phyloP scores from a whole-genome alignment of 2,888 invertebrate genomes.

The Harpagoxenus sublaevis region DNA sequence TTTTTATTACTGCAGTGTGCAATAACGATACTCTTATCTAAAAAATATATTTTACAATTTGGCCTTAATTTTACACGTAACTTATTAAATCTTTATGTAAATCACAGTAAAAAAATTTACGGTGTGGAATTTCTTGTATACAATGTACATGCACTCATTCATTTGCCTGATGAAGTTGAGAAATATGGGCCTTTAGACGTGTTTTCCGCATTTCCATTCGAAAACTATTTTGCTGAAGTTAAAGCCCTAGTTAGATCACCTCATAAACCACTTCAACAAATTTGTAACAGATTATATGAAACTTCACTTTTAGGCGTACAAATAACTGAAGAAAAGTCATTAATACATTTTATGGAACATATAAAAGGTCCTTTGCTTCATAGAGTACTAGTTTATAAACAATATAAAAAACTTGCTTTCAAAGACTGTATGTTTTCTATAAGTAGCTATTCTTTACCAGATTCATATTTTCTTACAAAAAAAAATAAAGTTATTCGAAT shows the following conservation, averaged over 20 bases:
- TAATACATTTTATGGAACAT: not conserved
- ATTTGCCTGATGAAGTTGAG: not conserved
- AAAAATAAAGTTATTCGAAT: not conserved
- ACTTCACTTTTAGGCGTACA: not conserved
- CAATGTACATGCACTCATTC: not conserved
- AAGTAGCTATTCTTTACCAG: not conserved
- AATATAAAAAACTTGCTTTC: not conserved
- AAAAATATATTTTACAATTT: not conserved
- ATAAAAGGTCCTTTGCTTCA: not conserved
- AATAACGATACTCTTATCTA: not conserved
- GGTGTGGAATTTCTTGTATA: not conserved
- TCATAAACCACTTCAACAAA: not conserved
- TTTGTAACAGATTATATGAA: not conserved
- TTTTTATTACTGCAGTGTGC: not conserved
- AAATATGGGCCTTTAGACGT: not conserved
- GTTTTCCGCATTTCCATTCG: not conserved
- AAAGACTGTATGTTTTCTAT: not conserved
- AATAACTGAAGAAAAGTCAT: not conserved
- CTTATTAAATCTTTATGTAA: not conserved
- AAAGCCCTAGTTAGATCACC: not conserved
- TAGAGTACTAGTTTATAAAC: not conserved
- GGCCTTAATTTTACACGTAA: not conserved
- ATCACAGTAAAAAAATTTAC: not conserved
- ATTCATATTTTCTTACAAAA: not conserved
- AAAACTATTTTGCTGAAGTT: not conserved